Base-by-base conservation (phyloP, 2,888 invertebrate species). In the Eupithecia pulchellata region DNA sequence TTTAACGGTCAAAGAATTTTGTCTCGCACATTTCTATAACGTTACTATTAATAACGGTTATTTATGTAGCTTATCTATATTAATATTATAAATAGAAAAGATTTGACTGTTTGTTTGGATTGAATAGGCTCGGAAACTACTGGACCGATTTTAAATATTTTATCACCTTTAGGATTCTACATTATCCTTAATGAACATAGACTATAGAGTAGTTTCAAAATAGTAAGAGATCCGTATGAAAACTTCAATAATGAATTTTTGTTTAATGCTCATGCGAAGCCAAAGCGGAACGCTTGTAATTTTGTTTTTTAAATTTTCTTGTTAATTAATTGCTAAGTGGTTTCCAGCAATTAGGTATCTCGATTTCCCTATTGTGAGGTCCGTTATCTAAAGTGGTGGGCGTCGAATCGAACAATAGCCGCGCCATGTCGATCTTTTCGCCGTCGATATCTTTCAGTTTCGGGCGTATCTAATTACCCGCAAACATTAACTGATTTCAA, bases 381-480 rank as follows among this genome's bases (percentile, higher is more conserved):
- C 64, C 74, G 69, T 69, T 72, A 76, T 76, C 74, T 72, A 77
- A 69, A 73, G 69, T 70, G 71, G 77, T 75, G 75, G 77, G 77
- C 60, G 66, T 57, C 42, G 71, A 76, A 78, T 57, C 42, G 71
- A 76, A 78, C 79, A 80, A 77, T 78, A 74, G 77, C 71, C 67
- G 32, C 25, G 25, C 72, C 75, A 74, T 62, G 57, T 70, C 72
- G 72, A 76, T 75, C 62, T 76, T 81, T 83, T 82, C 77, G 74
- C 80, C 75, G 77, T 77, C 82, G 83, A 84, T 86, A 86, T 84
- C 82, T 77, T 75, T 80, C 79, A 86, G 86, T 85, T 87, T 85
- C 86, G 79, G 27, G 39, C 63, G 17, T n/a, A 14, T 52, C 32
- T 61, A 66, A 61, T 61, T 32, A 32, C 32, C 25, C 29, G 42